Evolutionary conservation across 2,113 vertebrate species (phyloP), one percentile per base, ranked within the genome.

Genomic region (Mormyrus iriodes): DNA sequence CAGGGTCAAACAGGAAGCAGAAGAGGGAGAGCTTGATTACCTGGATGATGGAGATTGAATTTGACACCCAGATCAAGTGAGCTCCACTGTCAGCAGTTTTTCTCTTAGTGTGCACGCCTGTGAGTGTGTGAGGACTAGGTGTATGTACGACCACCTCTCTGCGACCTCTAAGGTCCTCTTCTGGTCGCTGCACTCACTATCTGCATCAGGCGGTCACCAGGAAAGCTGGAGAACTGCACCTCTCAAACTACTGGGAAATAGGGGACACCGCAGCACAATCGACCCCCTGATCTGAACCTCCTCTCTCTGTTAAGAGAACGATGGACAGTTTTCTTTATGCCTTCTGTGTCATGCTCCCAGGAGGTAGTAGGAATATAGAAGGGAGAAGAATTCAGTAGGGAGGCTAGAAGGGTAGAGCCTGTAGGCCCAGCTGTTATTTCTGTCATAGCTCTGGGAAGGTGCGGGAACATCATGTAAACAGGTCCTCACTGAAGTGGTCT

Each of bases 31-130:
- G 52, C 51, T 89, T 89, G 51, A 89, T 89, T 85, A 85, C 79
- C 35, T 83, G 58, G 88, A 85, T 89, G 88, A 85, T 89, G 88
- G 27, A 53, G 88, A 89, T 83, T 53, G 88, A 89, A 89, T 82
- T 82, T 89, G 88, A 89, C 88, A 89, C 76, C 88, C 76, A 52
- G 49, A 83, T 89, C 88, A 12, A 87, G 86, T 65, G 55, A 87
- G 86, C 35, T 35, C 42, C 39, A 4, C 86, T 46, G 86, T 87
- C 86, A 87, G 86, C 86, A 87, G 35, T 44, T 49, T 86, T 55
- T 8, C 51, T 53, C 48, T 61, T 61, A 82, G 69, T 88, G 65
- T 88, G 65, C 35, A 46, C 39, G 88, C 27, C 42, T 15, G 69
- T 10, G 46, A 15, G 31, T 31, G 15, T 49, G 58, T 52, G 46